phyloP scores from a whole-genome alignment of 2,797 vertebrate genomes.

The Myotis vivesi region DNA sequence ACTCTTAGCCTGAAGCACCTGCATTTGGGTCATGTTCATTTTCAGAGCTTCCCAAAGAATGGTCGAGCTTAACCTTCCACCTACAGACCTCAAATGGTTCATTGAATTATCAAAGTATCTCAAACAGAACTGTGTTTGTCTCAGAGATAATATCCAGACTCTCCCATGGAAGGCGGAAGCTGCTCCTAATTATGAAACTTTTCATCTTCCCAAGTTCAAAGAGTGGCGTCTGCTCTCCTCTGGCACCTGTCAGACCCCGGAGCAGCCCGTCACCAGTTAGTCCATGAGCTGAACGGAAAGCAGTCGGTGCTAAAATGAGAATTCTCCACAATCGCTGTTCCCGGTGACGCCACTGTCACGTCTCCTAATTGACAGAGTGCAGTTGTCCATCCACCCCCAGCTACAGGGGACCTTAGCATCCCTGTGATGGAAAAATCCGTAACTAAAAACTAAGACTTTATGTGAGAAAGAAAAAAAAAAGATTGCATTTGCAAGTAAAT shows the following conservation, averaged over 20 bases:
- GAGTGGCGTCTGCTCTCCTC: background rate
- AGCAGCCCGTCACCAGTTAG: background rate
- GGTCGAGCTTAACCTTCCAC: background rate
- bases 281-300: background rate
- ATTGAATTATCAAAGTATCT: background rate
- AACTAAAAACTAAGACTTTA: background rate
- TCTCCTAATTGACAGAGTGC: background rate
- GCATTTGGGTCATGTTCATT: background rate
- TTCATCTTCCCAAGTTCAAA: background rate
- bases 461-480: constrained; percentile 38
- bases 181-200: background rate
- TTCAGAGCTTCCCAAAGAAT: background rate
- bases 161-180: background rate
- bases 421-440: background rate
- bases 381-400: background rate
- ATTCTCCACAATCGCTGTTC: background rate
- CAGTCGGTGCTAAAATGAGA: background rate
- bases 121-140: background rate
- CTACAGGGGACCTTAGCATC: background rate
- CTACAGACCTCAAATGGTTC: background rate
- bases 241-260: background rate
- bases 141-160: background rate
- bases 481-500: background rate
- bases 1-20: background rate
- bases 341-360: background rate